Conservation (phyloP, 35 echinoderm and acorn worm genomes). For the Patiria miniata region DNA sequence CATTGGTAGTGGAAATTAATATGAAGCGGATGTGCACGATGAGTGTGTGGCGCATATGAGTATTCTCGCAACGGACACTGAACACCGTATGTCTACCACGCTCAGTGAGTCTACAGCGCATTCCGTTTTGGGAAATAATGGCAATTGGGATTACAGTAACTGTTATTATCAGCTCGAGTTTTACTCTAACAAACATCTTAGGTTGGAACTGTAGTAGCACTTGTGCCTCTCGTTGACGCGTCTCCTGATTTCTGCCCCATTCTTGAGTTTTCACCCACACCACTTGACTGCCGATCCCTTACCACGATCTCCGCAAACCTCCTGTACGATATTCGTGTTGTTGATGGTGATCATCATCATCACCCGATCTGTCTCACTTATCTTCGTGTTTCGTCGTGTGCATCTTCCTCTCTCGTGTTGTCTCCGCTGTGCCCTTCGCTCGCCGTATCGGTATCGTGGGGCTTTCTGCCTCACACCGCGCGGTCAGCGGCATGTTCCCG, state of each 20-base stretch:
- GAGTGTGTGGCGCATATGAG: too few species aligned
- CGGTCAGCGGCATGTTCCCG: not conserved
- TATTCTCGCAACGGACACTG: too few species aligned
- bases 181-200: not conserved
- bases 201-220: not conserved
- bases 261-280: not conserved
- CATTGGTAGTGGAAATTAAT: too few species aligned
- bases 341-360: not conserved
- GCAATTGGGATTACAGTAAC: too few species aligned
- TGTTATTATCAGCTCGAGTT: too few species aligned
- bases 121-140: too few species aligned
- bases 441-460: not conserved
- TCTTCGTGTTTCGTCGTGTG: not conserved
- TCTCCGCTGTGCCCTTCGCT: not conserved
- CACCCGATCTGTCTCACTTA: not conserved
- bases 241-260: not conserved
- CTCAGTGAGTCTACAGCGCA: too few species aligned
- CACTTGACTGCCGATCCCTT: conserved; percentile 9
- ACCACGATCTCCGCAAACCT: not conserved
- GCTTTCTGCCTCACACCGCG: not conserved
- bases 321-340: not conserved
- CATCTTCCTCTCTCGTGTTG: conserved; percentile 15
- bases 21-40: too few species aligned
- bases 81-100: too few species aligned
- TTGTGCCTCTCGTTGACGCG: conserved; percentile 15